Percentiles rank a stretch among this genome's conserved stretches.
phyloP scores from a whole-genome alignment of 2,113 vertebrate species.

The Capra hircus region DNA sequence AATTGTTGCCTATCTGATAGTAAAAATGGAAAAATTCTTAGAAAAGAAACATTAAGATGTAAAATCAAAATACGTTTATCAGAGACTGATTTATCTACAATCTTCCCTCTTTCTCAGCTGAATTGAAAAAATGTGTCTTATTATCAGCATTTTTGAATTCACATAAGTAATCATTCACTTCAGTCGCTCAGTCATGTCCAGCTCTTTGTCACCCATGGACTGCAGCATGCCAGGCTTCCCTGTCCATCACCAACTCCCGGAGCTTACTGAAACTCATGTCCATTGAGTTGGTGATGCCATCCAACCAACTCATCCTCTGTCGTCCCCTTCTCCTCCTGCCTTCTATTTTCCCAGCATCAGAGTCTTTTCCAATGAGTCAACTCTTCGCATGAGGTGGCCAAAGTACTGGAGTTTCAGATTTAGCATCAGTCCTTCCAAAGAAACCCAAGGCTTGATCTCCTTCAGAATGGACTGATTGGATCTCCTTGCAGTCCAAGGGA shows the following conservation, averaged over 20 bases:
- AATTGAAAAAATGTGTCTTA: neutral
- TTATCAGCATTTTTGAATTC: neutral
- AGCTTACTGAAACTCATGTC: neutral
- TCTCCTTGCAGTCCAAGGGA: neutral
- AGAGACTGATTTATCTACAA: neutral
- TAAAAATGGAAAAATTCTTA: conserved; percentile 18
- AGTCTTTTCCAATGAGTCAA: neutral
- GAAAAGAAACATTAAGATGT: neutral
- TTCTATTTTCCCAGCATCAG: neutral
- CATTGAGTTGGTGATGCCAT: neutral
- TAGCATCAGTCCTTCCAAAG: neutral
- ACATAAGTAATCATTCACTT: neutral
- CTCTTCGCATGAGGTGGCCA: neutral
- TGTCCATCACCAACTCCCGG: neutral
- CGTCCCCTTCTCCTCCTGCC: neutral
- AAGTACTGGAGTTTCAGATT: neutral
- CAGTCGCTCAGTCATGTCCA: neutral
- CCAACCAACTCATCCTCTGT: neutral
- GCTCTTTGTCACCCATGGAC: neutral
- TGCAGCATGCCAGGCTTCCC: neutral
- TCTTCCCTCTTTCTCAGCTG: neutral
- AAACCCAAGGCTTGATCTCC: neutral
- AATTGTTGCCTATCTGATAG: neutral
- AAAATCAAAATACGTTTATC: conserved; percentile 6
- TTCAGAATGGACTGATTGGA: neutral